A percentile compares a stretch with the other conserved stretches of the same genome.
Evolutionary conservation across 1,140 invertebrate species (phyloP).

Genomic region (Battus philenor): DNA sequence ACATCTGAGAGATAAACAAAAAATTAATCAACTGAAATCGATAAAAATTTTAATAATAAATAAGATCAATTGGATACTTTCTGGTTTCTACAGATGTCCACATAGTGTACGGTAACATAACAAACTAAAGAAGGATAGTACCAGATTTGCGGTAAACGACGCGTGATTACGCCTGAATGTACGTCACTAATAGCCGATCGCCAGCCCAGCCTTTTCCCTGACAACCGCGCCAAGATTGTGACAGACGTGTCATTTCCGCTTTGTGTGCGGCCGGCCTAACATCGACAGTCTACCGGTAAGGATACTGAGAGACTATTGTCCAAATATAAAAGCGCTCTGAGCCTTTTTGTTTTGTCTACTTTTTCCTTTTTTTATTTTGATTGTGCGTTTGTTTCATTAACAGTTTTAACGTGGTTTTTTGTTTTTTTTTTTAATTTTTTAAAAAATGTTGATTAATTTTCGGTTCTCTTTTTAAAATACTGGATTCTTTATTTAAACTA

Average conservation of each 20-base stretch:
- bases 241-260: slow-evolving; percentile 40
- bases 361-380: background rate
- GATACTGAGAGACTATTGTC: slow-evolving; percentile 22
- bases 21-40: too few species aligned
- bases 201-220: slow-evolving; percentile 7
- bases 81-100: too few species aligned
- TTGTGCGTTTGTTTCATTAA: background rate
- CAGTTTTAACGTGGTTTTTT: background rate
- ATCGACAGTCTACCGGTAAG: slow-evolving; percentile 10
- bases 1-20: too few species aligned
- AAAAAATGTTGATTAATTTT: too few species aligned
- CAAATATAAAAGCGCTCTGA: slow-evolving; percentile 24
- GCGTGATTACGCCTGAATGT: background rate
- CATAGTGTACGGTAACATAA: too few species aligned
- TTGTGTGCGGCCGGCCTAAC: slow-evolving; percentile 14
- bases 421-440: too few species aligned
- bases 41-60: too few species aligned
- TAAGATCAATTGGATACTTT: too few species aligned
- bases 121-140: too few species aligned
- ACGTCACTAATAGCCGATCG: slow-evolving; percentile 1
- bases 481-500: too few species aligned
- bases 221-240: slow-evolving; percentile 24
- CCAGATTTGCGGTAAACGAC: too few species aligned
- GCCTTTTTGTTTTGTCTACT: slow-evolving; percentile 17
- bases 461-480: too few species aligned